phyloP scores from a whole-genome alignment of 2,888 invertebrate species.

The Hypena proboscidalis region DNA sequence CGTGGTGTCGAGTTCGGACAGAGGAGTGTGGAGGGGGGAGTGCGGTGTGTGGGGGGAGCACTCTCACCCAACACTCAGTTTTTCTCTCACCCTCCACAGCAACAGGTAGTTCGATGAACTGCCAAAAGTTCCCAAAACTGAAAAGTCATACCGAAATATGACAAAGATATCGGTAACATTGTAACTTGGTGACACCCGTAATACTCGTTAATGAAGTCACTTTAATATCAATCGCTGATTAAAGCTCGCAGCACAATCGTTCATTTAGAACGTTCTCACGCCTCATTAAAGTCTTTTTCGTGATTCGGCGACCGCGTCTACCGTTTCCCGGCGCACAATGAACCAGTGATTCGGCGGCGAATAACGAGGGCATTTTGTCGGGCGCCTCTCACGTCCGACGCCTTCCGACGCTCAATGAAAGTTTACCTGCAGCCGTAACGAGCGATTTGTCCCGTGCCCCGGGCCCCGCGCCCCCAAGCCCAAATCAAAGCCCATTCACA shows the following conservation, averaged over 20 bases:
- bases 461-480: constrained; percentile 69
- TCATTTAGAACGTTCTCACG: constrained; percentile 84
- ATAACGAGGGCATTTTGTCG: constrained; percentile 86
- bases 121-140: constrained; percentile 56
- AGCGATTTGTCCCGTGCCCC: constrained; percentile 85
- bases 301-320: constrained; percentile 83
- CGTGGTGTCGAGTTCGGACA: constrained; percentile 61
- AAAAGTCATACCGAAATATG: constrained; percentile 43
- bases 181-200: constrained; percentile 49
- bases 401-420: constrained; percentile 86
- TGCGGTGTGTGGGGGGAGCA: constrained; percentile 35
- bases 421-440: constrained; percentile 86
- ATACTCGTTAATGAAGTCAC: constrained; percentile 70
- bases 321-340: constrained; percentile 84
- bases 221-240: constrained; percentile 80
- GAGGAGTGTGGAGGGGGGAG: constrained; percentile 28
- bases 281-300: constrained; percentile 85
- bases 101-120: constrained; percentile 73
- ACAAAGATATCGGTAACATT: constrained; percentile 32
- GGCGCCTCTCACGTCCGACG: constrained; percentile 84
- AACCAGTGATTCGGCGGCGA: constrained; percentile 85
- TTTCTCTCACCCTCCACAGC: constrained; percentile 70
- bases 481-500: constrained; percentile 87
- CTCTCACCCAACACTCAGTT: constrained; percentile 60
- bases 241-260: constrained; percentile 77